Evolutionary conservation across 2,797 vertebrate genomes (phyloP), one percentile per base, ranked within the genome.

Genomic region (Benthosema pterotum): DNA sequence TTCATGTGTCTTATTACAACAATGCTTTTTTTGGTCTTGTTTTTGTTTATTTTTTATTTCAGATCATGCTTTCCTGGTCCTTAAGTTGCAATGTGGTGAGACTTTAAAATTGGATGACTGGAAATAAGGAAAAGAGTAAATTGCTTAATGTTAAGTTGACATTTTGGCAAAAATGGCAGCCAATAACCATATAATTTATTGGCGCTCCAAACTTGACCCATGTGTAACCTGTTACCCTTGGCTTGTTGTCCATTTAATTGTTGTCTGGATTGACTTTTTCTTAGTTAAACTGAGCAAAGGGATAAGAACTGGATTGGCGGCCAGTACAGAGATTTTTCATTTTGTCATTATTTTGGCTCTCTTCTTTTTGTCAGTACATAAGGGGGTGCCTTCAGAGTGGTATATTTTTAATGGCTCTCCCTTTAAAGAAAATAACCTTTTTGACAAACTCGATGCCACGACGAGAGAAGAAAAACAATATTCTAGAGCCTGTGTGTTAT

Each of bases 291-390:
- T 88, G 79, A 92, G 88, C 92, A 94, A 95, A 94, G 90, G 92
- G 94, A 95, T 92, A 89, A 90, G 92, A 94, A 95, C 91, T 89
- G 82, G 77, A 95, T 91, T 84, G 53, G 63, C 22, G 68, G 63
- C 77, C 74, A 72, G 72, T 67, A 32, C 25, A 52, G 68, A 55
- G 72, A 45, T 66, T 84, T 92, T 90, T 87, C 77, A 79, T 72
- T 80, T n/a, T 73, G 46, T 69, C 69, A 74, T 48, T 63, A 28
- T 55, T 81, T 72, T 73, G 49, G 71, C 63, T 79, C 87, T 61
- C 51, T 57, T 63, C 73, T 60, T 77, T 79, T 69, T 65, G 60
- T 78, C 72, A 52, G 60, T 79, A 76, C 77, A 85, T 79, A 53
- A 74, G 89, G 79, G 83, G 89, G 87, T 86, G 87, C 88, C 83